Base-by-base conservation (phyloP, 2,113 vertebrate species). In the Sander vitreus region DNA sequence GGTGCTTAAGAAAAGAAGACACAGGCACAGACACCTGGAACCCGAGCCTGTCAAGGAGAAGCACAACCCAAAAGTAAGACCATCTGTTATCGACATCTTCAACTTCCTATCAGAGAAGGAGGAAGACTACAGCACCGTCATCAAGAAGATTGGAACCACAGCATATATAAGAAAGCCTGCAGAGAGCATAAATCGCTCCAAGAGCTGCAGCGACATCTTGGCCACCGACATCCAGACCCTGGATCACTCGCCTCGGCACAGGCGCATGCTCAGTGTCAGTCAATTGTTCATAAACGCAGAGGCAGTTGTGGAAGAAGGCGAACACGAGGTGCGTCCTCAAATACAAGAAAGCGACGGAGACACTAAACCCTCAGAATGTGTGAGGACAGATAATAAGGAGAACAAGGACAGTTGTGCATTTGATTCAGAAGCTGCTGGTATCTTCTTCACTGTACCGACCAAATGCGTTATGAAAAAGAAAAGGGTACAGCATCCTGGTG, bases 71-170 rank as follows among this genome's bases (percentile, higher is more conserved):
- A 15, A 59, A 0, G 18, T 1, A 10, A 91, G 39, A 36, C 75
- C 94, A 47, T 95, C 95, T 18, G 94, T 95, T 1, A 88, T 98
- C 5, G 98, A 99, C 86, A 98, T 99, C 86, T 97, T 99, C 85
- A 94, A 97, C 79, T 99, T 98, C 76, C 95, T 97, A 11, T 70
- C 67, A 23, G 19, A 70, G 74, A 96, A 97, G 76, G 95, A 96
- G 8, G 96, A 98, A 48, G 97, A 98, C 55, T 99, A 99, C 91
- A 97, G 96, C 27, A 97, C 98, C 15, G 93, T 98, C 78, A 98
- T 99, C 91, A 97, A 97, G 74, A 93, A 96, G 88, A 99, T 99
- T 0, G 97, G 96, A 39, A 93, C 95, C 4, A 68, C 13, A 0
- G 89, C 73, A 76, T 96, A n/a, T 11, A 73, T 12, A 48, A 62